Base-by-base conservation (phyloP, 2,888 invertebrate genomes). In the Portevinia maculata region DNA sequence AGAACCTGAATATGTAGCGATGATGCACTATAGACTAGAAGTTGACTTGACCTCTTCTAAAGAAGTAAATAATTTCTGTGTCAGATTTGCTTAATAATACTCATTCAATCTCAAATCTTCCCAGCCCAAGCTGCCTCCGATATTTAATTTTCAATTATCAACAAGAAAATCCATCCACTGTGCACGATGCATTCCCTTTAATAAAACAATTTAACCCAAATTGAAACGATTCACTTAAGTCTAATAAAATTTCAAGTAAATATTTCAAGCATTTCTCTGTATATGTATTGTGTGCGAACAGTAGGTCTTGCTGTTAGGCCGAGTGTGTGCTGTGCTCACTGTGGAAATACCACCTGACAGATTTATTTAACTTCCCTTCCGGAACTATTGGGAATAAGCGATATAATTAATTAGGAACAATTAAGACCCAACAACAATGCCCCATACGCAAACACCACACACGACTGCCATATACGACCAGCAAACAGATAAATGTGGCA, bases 341-440 rank as follows among this genome's bases (percentile, higher is more conserved):
- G 57, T 78, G 67, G 71, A 67, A 73, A 67, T 73, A 44, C 78
- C 83, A 83, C 83, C 83, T 83, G 83, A 83, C 83, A 83, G 78
- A 83, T 83, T 83, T 83, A 83, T 83, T 83, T 83, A 78, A 78
- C 62, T 78, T 83, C 67, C 62, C 76, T 64, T 48, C 46, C 65
- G 71, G 62, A 83, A 73, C 83, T 83, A 83, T 83, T 78, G 78
- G 55, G 78, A 83, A 78, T 78, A 78, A 83, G 67, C 83, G 67
- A 83, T 83, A 83, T 83, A 83, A 83, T 83, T 83, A 83, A 83
- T 83, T 83, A 83, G 76, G 65, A 83, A 15, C 83, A 83, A 83
- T 83, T 83, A 83, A 83, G 78, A 67, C 34, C 65, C 78, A 73
- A 78, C 83, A 83, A 83, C 76, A 60, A 71, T 52, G 34, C 55